These are phyloP conservation scores for Callospermophilus lateralis DNA, from an alignment of 2,113 vertebrate genomes.

Conservation along the genomic window DNA sequence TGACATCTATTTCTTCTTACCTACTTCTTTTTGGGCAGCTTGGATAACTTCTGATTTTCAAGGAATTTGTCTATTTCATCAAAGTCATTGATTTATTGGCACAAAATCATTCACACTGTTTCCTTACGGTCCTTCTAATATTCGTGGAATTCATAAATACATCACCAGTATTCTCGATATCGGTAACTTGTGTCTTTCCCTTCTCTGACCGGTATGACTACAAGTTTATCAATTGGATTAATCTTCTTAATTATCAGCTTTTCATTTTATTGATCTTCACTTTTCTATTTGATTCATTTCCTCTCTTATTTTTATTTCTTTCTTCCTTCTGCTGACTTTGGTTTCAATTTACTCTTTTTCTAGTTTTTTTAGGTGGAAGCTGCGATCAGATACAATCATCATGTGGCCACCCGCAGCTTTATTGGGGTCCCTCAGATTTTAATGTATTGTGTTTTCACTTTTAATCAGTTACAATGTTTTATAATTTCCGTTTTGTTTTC, in stretches of 20 bases:
- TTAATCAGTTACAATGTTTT: not conserved
- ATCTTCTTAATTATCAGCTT: not conserved
- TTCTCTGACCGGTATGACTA: not conserved
- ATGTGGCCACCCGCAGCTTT: not conserved
- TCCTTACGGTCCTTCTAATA: not conserved
- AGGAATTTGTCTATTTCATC: not conserved
- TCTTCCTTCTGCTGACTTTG: not conserved
- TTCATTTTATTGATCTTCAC: not conserved
- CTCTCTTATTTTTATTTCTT: not conserved
- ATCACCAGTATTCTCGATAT: not conserved
- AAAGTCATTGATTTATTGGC: not conserved
- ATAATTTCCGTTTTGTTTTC: not conserved
- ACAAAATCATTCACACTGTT: not conserved
- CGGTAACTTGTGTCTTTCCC: not conserved
- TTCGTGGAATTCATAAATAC: not conserved
- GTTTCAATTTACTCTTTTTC: slow-evolving; percentile 29
- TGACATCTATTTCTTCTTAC: not conserved
- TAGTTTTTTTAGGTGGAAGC: not conserved
- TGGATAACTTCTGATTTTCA: not conserved
- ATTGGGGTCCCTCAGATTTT: too few species aligned
- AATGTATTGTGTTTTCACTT: not conserved
- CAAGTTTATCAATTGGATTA: not conserved
- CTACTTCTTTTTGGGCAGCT: not conserved
- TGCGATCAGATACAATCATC: not conserved
- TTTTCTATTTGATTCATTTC: slow-evolving; percentile 26